Evolutionary conservation across 2,113 vertebrate genomes (phyloP), one percentile per base, ranked within the genome.

Genomic region (Equus quagga): DNA sequence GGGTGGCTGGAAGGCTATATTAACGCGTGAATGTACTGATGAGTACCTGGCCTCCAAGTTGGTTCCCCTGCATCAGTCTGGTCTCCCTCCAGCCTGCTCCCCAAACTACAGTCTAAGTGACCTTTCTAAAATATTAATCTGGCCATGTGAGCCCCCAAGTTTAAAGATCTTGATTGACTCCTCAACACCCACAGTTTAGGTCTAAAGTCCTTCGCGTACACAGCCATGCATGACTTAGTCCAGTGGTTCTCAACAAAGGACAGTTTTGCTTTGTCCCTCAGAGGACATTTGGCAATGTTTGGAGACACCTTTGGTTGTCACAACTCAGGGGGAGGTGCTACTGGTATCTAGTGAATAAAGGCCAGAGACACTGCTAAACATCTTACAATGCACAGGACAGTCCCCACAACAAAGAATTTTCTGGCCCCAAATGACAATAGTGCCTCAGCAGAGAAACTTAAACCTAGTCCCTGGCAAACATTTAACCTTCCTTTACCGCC

Each of bases 81-180:
- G 21, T 65, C 44, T 86, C 46, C 46, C n/a, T 76, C 85, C 72
- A 60, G 24, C 28, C 21, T 93, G 31, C n/a, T 19, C 67, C 31
- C 9, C 21, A 85, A 88, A 83, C 49, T 95, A 21, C 33, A 91
- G 33, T 36, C 72, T 86, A 49, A 46, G 8, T 36, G 81, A 91
- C 88, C 64, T 80, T 90, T 94, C 80, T 76, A 81, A 88, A 97
- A 89, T 82, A 79, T 15, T 72, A 75, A 75, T 69, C 69, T 88
- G 44, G 58, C 64, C 15, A 24, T 82, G 26, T 78, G 41, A 96
- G 14, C 54, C 11, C 51, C 62, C 41, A 4, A 33, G 62, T 92
- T 95, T 82, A 75, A 86, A 96, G 62, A 91, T 60, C 4, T 41
- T 81, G 17, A 24, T 0, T 92, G 69, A 91, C 49, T 72, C 76